phyloP scores from a whole-genome alignment of 1,140 invertebrate genomes.

The Arctopsyche grandis region DNA sequence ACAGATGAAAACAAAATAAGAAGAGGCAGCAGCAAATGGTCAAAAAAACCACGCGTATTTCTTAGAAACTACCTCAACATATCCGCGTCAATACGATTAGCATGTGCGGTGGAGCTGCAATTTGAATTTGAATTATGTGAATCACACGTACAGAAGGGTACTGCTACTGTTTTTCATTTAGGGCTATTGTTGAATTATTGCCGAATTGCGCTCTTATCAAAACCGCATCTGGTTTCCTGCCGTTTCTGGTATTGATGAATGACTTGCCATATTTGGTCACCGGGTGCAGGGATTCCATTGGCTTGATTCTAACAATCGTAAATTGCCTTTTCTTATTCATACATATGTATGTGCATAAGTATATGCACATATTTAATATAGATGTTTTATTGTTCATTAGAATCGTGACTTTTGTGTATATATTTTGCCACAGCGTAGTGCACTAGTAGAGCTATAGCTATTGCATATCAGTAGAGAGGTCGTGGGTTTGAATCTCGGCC shows the following conservation, averaged over 20 bases:
- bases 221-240: conserved; percentile 6
- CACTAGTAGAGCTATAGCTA: too few species aligned
- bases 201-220: conserved; percentile 15
- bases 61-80: conserved; percentile 1
- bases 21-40: background rate
- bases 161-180: background rate
- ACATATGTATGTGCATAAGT: too few species aligned
- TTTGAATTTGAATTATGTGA: conserved; percentile 15
- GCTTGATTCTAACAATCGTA: too few species aligned
- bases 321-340: too few species aligned
- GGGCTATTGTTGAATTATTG: background rate
- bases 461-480: too few species aligned
- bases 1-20: conserved; percentile 17
- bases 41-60: conserved; percentile 5
- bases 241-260: background rate
- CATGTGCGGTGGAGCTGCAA: background rate
- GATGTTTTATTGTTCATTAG: too few species aligned
- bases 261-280: too few species aligned
- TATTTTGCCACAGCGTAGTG: too few species aligned
- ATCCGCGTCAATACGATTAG: conserved; percentile 28
- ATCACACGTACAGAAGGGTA: conserved; percentile 9
- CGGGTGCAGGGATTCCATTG: too few species aligned
- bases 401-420: too few species aligned
- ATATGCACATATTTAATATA: too few species aligned
- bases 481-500: too few species aligned